Percentiles rank a stretch among this genome's conserved stretches.
These are phyloP conservation scores for Thysanoteuthis rhombus DNA, from an alignment of 2,888 invertebrate species.

Conservation along the genomic window DNA sequence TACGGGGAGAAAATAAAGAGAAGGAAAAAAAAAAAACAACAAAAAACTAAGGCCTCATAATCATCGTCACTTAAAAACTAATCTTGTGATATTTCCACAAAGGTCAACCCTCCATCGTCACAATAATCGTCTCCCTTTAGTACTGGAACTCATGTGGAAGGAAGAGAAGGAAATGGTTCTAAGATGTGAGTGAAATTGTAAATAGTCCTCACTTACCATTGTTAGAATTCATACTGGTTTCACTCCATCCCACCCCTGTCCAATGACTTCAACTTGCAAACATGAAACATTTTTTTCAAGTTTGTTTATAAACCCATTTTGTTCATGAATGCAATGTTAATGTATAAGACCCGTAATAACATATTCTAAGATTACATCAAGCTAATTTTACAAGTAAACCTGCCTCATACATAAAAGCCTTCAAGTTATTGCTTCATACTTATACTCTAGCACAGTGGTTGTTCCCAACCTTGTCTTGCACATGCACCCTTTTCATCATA, in stretches of 20 bases:
- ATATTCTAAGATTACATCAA: background rate
- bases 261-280: background rate
- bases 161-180: background rate
- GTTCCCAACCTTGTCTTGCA: too few relatives aligned
- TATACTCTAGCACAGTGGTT: too few relatives aligned
- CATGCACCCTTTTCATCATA: too few relatives aligned
- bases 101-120: background rate
- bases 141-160: background rate
- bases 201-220: background rate
- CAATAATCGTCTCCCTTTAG: background rate
- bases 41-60: background rate
- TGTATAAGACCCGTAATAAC: background rate
- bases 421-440: background rate
- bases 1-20: background rate
- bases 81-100: background rate
- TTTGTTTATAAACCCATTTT: background rate
- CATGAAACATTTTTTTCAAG: background rate
- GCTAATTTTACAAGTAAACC: background rate
- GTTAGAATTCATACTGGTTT: background rate
- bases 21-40: background rate
- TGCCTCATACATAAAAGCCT: background rate
- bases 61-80: background rate
- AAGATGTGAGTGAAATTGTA: background rate
- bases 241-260: background rate
- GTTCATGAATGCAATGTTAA: background rate